Percentiles rank a stretch among this genome's conserved stretches.
phyloP scores from a whole-genome alignment of 2,113 vertebrate genomes.

The Hydropotes inermis region DNA sequence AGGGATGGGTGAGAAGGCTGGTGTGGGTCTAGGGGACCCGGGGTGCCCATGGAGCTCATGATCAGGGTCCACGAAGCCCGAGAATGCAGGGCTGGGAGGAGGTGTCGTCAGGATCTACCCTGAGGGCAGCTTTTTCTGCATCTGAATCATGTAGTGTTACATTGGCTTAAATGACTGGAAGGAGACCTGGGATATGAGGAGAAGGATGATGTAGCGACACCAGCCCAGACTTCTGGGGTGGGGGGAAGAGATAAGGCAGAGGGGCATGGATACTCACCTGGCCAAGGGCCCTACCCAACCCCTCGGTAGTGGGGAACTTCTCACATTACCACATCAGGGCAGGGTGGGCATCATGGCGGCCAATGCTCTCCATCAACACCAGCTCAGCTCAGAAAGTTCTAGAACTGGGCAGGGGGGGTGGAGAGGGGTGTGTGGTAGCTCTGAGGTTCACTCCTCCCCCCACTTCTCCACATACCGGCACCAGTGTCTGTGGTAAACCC shows the following conservation, averaged over 20 bases:
- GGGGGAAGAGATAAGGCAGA: not conserved
- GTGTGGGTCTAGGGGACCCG: not conserved
- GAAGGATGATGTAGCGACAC: not conserved
- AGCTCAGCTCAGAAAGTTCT: not conserved
- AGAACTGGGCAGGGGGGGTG: accelerated
- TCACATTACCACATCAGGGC: no score
- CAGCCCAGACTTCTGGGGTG: not conserved
- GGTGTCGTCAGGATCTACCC: not conserved
- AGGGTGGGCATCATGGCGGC: not conserved
- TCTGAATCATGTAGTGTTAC: not conserved
- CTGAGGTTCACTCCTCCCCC: not conserved
- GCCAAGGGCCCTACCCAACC: not conserved
- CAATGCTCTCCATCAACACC: not conserved
- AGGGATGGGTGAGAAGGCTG: not conserved
- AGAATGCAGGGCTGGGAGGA: not conserved
- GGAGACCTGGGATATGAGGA: not conserved
- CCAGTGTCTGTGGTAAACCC: not conserved
- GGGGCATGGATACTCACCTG: not conserved
- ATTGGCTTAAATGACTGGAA: not conserved
- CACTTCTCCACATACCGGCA: not conserved
- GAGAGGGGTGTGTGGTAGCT: accelerated
- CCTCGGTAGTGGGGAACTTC: not conserved
- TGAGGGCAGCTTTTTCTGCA: not conserved
- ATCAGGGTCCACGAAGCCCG: not conserved
- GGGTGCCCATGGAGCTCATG: not conserved